A percentile compares a stretch with the other conserved stretches of the same genome.
phyloP scores from a whole-genome alignment of 2,113 vertebrate genomes.

The Glaucomys volans region DNA sequence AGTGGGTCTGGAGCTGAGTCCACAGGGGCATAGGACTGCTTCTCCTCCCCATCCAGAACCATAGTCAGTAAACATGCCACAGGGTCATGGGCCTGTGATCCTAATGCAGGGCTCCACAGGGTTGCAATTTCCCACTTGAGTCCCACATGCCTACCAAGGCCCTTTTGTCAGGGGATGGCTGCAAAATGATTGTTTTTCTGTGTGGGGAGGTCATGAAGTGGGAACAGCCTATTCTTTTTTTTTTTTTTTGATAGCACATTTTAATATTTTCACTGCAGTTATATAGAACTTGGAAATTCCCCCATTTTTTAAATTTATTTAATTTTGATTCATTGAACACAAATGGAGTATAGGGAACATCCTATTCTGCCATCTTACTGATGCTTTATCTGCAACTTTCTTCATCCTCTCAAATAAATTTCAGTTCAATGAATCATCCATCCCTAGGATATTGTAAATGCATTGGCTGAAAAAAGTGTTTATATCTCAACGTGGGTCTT shows the following conservation, averaged over 20 bases:
- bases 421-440: neutral
- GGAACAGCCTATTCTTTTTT: neutral
- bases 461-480: neutral
- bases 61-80: neutral
- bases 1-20: neutral
- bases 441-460: neutral
- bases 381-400: neutral
- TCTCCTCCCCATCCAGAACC: neutral
- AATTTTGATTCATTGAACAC: no score
- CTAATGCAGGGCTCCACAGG: neutral
- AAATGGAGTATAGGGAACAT: no score
- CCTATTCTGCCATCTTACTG: neutral
- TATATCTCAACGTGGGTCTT: neutral
- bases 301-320: no score
- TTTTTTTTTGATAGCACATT: no score
- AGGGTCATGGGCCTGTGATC: neutral
- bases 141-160: neutral
- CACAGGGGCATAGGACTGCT: fast-evolving
- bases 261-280: no score
- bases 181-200: neutral
- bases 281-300: no score
- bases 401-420: neutral
- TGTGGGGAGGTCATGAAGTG: neutral
- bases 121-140: neutral
- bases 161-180: neutral